These are phyloP conservation scores for Xenopus borealis DNA, from an alignment of 2,113 vertebrate genomes.

Conservation along the genomic window DNA sequence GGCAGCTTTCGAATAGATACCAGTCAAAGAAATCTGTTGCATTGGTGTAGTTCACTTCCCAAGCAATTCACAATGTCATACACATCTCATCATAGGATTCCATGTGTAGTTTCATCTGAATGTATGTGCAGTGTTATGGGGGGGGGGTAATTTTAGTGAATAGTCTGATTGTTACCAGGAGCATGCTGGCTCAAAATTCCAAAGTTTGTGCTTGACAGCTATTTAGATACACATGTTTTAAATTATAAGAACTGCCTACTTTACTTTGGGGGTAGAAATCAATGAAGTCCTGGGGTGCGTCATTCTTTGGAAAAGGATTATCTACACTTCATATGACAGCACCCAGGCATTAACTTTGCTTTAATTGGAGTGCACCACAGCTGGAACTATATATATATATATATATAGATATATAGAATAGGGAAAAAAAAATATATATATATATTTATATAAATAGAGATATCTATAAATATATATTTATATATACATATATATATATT, in stretches of 20 bases:
- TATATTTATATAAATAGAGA: too few species aligned
- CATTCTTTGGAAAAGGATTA: too few species aligned
- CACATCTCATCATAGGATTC: constrained; percentile 5
- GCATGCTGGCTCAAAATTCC: background rate
- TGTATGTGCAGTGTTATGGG: constrained; percentile 12
- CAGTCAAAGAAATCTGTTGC: constrained; percentile 26
- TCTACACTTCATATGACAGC: too few species aligned
- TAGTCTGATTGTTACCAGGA: constrained; percentile 42
- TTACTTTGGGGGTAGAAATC: too few species aligned
- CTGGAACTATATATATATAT: too few species aligned
- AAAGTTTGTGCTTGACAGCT: constrained; percentile 14
- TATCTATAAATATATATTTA: too few species aligned
- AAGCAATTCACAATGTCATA: constrained; percentile 32
- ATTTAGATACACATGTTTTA: background rate
- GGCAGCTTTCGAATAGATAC: constrained; percentile 26
- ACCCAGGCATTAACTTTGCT: too few species aligned
- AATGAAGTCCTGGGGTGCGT: too few species aligned
- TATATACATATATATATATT: too few species aligned
- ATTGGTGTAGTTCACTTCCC: constrained; percentile 27
- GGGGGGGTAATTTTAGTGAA: constrained; percentile 24
- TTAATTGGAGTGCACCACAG: too few species aligned
- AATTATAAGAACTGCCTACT: background rate
- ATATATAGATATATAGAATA: too few species aligned
- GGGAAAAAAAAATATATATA: too few species aligned
- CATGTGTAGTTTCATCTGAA: constrained; percentile 11